Conservation (phyloP, 2,888 invertebrate species). For the Sialis lutaria region DNA sequence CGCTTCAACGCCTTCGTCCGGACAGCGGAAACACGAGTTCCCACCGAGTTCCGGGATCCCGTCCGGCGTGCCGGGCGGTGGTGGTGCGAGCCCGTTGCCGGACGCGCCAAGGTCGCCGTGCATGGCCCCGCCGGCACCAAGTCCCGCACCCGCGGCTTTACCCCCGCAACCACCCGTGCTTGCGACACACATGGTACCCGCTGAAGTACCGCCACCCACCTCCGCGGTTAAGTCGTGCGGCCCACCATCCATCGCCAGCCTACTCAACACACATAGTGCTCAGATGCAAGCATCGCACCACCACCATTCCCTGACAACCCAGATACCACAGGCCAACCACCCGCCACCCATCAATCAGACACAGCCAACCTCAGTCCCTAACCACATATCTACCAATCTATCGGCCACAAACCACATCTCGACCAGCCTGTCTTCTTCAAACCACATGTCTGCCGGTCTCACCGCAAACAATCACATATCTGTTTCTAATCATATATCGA, state of each 20-base stretch:
- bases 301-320: background rate
- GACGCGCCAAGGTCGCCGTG: conserved; percentile 39
- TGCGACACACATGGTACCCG: background rate
- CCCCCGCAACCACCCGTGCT: conserved; percentile 36
- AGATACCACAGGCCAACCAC: background rate
- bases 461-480: background rate
- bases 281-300: background rate
- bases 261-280: background rate
- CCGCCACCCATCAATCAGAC: conserved; percentile 6
- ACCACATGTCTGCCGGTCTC: background rate
- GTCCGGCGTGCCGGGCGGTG: conserved; percentile 39
- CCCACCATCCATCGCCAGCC: background rate
- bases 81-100: conserved; percentile 43
- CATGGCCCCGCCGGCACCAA: conserved; percentile 45
- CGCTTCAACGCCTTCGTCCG: conserved; percentile 44
- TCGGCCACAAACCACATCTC: background rate
- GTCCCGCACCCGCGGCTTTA: conserved; percentile 51
- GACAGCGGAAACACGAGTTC: conserved; percentile 43
- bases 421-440: background rate
- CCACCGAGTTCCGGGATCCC: conserved; percentile 34
- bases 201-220: conserved; percentile 13
- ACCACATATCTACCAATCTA: conserved; percentile 1
- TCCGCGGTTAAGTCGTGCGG: background rate
- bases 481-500: background rate
- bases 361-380: conserved; percentile 6